A percentile compares a stretch with the other conserved stretches of the same genome.
These are phyloP conservation scores for Coptodon bakossiorum DNA, from an alignment of 2,113 vertebrate genomes.

Conservation along the genomic window DNA sequence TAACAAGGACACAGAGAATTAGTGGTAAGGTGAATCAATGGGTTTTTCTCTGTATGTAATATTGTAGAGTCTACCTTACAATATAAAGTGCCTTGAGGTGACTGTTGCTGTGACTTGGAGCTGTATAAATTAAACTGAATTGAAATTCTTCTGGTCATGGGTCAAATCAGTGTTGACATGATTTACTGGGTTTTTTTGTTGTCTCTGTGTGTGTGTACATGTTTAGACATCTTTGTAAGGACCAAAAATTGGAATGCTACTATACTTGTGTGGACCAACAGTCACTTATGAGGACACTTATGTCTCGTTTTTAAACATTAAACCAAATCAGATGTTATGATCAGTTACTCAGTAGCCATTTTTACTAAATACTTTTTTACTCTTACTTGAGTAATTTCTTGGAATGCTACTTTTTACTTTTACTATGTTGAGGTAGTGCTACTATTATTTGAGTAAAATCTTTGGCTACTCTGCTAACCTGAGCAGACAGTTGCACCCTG, in stretches of 20 bases:
- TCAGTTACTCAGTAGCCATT: not conserved
- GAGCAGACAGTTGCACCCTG: not conserved
- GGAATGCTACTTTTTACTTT: not conserved
- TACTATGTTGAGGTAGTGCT: not conserved
- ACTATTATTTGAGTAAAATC: not conserved
- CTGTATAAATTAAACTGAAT: not conserved
- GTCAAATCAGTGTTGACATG: not conserved
- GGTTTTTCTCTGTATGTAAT: no score
- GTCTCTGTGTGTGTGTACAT: no score
- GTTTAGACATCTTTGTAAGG: not conserved
- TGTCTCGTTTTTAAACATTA: not conserved
- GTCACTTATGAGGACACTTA: not conserved
- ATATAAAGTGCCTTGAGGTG: not conserved
- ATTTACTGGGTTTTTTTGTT: not conserved
- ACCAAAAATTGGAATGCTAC: no score
- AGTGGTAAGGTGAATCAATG: not conserved
- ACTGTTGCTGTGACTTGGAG: not conserved
- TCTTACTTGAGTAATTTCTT: not conserved
- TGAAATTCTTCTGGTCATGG: not conserved
- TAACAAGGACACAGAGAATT: not conserved
- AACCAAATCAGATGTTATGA: not conserved
- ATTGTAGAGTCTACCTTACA: no score
- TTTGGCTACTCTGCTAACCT: not conserved
- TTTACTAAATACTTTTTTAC: not conserved
- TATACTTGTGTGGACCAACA: no score